Evolutionary conservation across 2,888 invertebrate species (phyloP).

Genomic region (Cotesia congregata): DNA sequence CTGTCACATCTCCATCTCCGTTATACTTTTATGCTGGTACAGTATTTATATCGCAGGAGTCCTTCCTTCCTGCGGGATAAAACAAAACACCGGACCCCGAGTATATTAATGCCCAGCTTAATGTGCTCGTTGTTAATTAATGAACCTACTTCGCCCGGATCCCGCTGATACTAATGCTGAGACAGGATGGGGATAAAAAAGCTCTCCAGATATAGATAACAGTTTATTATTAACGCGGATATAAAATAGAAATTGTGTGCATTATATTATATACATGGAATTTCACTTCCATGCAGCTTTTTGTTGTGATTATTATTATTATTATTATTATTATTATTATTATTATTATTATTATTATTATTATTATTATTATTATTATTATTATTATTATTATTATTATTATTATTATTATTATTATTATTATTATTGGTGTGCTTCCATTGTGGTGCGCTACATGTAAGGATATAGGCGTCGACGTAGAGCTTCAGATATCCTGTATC

Average conservation of each 20-base stretch:
- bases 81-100: slow-evolving; percentile 69
- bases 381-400: background rate
- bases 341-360: background rate
- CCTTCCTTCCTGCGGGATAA: slow-evolving; percentile 69
- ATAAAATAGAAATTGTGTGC: background rate
- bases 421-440: slow-evolving; percentile 2
- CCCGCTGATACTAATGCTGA: slow-evolving; percentile 41
- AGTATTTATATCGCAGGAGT: slow-evolving; percentile 26
- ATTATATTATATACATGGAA: too few species aligned
- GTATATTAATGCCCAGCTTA: slow-evolving; percentile 70
- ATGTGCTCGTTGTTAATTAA: slow-evolving; percentile 68
- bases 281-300: background rate
- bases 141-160: slow-evolving; percentile 66
- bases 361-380: background rate
- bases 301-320: background rate
- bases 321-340: background rate
- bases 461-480: slow-evolving; percentile 4
- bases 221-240: background rate
- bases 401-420: background rate
- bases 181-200: too few species aligned
- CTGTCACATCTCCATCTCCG: background rate
- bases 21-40: background rate
- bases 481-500: slow-evolving; percentile 6
- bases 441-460: background rate
- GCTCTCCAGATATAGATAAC: background rate